Conservation (phyloP, 1,140 invertebrate genomes). For the Metopolophium dirhodum region DNA sequence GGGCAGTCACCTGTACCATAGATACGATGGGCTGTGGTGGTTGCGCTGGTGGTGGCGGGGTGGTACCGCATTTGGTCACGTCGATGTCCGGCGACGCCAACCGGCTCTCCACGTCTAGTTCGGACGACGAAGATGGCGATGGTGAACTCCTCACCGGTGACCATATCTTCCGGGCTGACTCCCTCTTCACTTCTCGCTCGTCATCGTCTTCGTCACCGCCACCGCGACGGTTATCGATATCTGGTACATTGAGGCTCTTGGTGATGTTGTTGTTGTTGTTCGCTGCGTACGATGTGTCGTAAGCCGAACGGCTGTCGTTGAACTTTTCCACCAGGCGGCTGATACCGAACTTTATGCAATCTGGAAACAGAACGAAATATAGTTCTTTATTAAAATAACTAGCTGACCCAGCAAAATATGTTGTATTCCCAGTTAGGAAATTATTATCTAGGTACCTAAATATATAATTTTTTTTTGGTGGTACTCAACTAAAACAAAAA, state of each 20-base stretch:
- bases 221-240: slow-evolving; percentile 63
- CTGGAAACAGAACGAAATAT: slow-evolving; percentile 64
- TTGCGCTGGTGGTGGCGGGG: slow-evolving; percentile 53
- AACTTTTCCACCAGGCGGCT: slow-evolving; percentile 68
- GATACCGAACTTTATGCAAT: slow-evolving; percentile 76
- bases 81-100: slow-evolving; percentile 65
- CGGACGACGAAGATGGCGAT: slow-evolving; percentile 68
- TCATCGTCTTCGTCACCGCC: slow-evolving; percentile 53
- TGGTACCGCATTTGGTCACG: slow-evolving; percentile 62
- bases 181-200: background rate
- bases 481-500: background rate
- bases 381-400: background rate
- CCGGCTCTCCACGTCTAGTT: slow-evolving; percentile 73
- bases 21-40: slow-evolving; percentile 59
- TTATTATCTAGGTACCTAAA: no score
- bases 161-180: slow-evolving; percentile 63
- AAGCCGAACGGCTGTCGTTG: slow-evolving; percentile 56
- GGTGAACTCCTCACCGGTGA: slow-evolving; percentile 63
- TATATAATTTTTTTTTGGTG: no score
- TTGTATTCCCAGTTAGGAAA: no score
- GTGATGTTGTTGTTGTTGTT: slow-evolving; percentile 57
- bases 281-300: slow-evolving; percentile 22
- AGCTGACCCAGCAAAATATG: background rate
- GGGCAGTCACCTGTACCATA: slow-evolving; percentile 42
- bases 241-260: slow-evolving; percentile 61